Conservation (phyloP, 2,797 vertebrate genomes). For the Characodon lateralis region DNA sequence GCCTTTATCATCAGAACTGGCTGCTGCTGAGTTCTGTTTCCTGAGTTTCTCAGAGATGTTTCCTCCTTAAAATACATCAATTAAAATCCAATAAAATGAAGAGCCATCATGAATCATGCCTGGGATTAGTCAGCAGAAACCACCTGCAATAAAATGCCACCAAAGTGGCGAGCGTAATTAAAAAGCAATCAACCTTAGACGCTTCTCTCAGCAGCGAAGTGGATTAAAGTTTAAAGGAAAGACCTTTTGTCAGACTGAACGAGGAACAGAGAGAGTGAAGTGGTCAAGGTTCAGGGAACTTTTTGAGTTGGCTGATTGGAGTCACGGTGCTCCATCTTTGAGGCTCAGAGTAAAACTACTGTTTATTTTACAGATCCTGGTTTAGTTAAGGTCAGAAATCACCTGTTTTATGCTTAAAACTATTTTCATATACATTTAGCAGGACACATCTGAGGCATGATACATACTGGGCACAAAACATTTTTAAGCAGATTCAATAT, state of each 20-base stretch:
- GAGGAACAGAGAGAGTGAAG: slow-evolving; percentile 16
- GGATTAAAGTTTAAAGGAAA: slow-evolving; percentile 24
- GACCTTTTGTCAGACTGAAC: slow-evolving; percentile 29
- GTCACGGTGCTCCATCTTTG: neutral
- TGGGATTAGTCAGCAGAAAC: slow-evolving; percentile 26
- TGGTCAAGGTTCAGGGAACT: slow-evolving; percentile 24
- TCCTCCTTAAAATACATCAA: neutral
- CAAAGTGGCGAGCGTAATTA: slow-evolving; percentile 41
- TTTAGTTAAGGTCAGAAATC: slow-evolving; percentile 4
- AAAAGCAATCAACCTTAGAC: slow-evolving; percentile 37
- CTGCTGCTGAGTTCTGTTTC: slow-evolving; percentile 1
- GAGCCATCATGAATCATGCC: slow-evolving; percentile 8
- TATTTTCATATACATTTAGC: neutral
- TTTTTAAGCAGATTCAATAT: neutral
- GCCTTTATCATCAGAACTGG: slow-evolving; percentile 2
- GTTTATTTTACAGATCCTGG: neutral
- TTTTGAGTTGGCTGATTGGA: slow-evolving; percentile 5
- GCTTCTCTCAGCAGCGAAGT: slow-evolving; percentile 8
- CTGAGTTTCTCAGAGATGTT: neutral
- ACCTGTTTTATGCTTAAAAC: neutral
- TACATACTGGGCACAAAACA: neutral
- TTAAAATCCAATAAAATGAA: slow-evolving; percentile 16
- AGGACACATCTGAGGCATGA: neutral
- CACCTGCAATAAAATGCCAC: slow-evolving; percentile 26
- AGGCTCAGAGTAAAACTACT: neutral